Percentiles rank a stretch among this genome's conserved stretches.
These are phyloP conservation scores for Motacilla alba DNA, from an alignment of 2,113 vertebrate genomes.

Conservation along the genomic window DNA sequence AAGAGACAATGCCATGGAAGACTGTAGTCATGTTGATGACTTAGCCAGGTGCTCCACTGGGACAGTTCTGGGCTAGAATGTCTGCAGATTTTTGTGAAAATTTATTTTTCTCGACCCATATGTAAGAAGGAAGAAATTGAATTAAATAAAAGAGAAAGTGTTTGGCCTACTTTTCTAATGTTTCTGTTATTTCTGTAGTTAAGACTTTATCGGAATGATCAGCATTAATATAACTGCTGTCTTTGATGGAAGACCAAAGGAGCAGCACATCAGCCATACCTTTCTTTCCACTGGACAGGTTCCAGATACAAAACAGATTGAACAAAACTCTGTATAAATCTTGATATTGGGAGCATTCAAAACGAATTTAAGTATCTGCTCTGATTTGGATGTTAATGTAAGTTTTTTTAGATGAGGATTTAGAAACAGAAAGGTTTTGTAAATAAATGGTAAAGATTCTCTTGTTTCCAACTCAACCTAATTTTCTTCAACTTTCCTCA, in stretches of 20 bases:
- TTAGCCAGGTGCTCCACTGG: neutral
- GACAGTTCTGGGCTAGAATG: neutral
- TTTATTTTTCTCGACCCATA: neutral
- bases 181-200: neutral
- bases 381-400: neutral
- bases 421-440: neutral
- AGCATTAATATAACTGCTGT: neutral
- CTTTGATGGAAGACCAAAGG: neutral
- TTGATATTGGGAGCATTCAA: neutral
- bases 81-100: neutral
- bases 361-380: neutral
- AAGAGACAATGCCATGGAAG: neutral
- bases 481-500: neutral
- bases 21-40: neutral
- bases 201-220: neutral
- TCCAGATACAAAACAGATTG: neutral
- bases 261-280: neutral
- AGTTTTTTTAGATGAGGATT: neutral
- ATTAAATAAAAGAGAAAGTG: neutral
- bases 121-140: neutral
- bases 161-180: neutral
- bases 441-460: neutral
- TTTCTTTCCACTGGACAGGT: neutral
- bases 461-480: neutral
- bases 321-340: neutral